Base-by-base conservation (phyloP, 2,113 vertebrate species). In the Spermophilus dauricus region DNA sequence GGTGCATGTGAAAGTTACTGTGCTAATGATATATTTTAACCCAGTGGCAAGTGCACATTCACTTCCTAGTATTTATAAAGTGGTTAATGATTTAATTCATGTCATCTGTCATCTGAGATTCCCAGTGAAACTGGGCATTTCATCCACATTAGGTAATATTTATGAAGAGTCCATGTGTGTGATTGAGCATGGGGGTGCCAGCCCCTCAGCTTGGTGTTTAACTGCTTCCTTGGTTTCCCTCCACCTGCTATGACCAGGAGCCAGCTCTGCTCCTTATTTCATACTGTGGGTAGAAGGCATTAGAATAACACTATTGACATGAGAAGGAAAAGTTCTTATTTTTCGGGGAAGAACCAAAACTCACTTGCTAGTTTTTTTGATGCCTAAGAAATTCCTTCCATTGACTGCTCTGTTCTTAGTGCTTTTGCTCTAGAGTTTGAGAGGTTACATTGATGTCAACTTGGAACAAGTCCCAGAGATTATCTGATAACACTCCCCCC, bases 31-130 rank as follows among this genome's bases (percentile, higher is more conserved):
- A 4, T 82, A 80, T 95, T 88, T 84, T 95, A 70, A 53, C 28
- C 67, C 75, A 91, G 48, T 56, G 58, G 26, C n/a, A 69, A 87
- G 53, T 73, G 39, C 94, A 82, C 34, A 69, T 90, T 51, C 45
- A 96, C 48, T 89, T 95, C 67, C 70, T 61, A 75, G 28, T 95
- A 81, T 63, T 88, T 80, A 91, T 78, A 8, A 80, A 86, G 61
- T 88, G 34, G 5, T 93, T 94, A 94, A 94, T 93, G 85, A 86
- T 96, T 84, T 85, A 65, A 81, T 70, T 75, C 20, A 32, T 84
- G 34, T 34, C 39, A 75, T 56, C 73, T 91, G 6, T 63, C 51
- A 32, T 73, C 30, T 78, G 86, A 85, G 34, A 78, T 28, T 75
- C 69, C 37, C 72, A 28, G 37, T 5, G 81, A 88, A 77, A 73